Percentiles rank a stretch among this genome's conserved stretches.
Conservation (phyloP, 2,797 vertebrate species). For the Centropyge bicolor region DNA sequence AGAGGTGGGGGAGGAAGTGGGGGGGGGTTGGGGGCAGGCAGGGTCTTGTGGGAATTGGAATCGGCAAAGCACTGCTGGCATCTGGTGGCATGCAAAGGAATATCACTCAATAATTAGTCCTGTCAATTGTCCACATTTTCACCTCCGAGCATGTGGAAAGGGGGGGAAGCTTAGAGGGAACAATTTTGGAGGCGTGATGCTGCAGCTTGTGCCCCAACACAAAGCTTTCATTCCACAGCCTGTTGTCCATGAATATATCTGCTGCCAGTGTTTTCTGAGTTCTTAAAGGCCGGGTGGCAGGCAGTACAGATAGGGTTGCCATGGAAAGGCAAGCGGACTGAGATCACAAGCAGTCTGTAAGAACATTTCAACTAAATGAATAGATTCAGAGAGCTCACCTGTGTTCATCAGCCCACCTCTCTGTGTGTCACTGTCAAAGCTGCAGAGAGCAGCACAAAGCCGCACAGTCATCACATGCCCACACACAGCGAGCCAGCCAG, state of each 20-base stretch:
- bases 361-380: conserved; percentile 51
- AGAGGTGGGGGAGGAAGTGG: conserved; percentile 39
- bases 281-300: conserved; percentile 18
- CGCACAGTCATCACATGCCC: conserved; percentile 51
- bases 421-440: conserved; percentile 38
- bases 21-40: conserved; percentile 10
- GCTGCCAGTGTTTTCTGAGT: conserved; percentile 24
- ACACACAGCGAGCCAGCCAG: conserved; percentile 41
- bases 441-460: conserved; percentile 36
- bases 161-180: conserved; percentile 10
- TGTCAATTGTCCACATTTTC: conserved; percentile 48
- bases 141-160: neutral
- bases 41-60: conserved; percentile 72
- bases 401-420: conserved; percentile 45
- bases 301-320: conserved; percentile 15
- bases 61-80: conserved; percentile 82
- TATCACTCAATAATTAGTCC: conserved; percentile 63
- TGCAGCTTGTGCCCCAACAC: conserved; percentile 1
- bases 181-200: conserved; percentile 23
- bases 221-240: conserved; percentile 27
- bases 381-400: conserved; percentile 27
- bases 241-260: conserved; percentile 35
- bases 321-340: conserved; percentile 45
- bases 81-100: conserved; percentile 83
- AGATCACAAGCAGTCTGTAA: conserved; percentile 28